phyloP scores from a whole-genome alignment of 2,797 vertebrate genomes.

The Poecilia wingei region DNA sequence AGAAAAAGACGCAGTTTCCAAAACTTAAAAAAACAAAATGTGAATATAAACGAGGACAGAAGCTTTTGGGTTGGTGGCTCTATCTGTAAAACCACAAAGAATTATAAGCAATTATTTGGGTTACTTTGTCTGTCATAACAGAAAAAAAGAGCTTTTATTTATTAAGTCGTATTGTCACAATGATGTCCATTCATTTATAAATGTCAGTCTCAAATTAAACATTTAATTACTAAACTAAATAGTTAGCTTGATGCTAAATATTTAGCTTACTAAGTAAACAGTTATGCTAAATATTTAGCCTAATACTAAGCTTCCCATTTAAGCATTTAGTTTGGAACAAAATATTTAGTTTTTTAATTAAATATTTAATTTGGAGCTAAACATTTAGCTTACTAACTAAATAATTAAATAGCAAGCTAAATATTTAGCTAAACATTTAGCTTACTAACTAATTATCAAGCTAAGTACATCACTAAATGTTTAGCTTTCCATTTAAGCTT shows the following conservation, averaged over 20 bases:
- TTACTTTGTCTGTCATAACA: not conserved
- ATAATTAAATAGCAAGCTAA: too few relatives aligned
- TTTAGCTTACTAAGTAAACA: too few relatives aligned
- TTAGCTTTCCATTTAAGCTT: too few relatives aligned
- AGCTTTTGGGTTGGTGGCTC: not conserved
- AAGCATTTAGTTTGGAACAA: too few relatives aligned
- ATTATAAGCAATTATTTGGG: not conserved
- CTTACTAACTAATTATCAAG: too few relatives aligned
- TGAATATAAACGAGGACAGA: not conserved
- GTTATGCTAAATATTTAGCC: not conserved
- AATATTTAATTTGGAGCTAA: too few relatives aligned
- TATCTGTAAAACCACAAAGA: not conserved
- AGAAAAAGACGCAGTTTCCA: not conserved
- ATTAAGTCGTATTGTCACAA: not conserved
- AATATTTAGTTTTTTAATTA: too few relatives aligned
- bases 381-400: too few relatives aligned
- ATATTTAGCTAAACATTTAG: too few relatives aligned
- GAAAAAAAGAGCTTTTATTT: not conserved
- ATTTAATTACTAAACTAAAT: not conserved
- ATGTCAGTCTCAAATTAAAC: not conserved
- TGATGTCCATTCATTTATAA: not conserved
- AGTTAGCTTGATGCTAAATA: not conserved
- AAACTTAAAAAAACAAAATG: not conserved
- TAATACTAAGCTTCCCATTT: not conserved
- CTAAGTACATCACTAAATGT: too few relatives aligned